Conservation (phyloP, 2,888 invertebrate genomes). For the Ichneumoninae sp. region DNA sequence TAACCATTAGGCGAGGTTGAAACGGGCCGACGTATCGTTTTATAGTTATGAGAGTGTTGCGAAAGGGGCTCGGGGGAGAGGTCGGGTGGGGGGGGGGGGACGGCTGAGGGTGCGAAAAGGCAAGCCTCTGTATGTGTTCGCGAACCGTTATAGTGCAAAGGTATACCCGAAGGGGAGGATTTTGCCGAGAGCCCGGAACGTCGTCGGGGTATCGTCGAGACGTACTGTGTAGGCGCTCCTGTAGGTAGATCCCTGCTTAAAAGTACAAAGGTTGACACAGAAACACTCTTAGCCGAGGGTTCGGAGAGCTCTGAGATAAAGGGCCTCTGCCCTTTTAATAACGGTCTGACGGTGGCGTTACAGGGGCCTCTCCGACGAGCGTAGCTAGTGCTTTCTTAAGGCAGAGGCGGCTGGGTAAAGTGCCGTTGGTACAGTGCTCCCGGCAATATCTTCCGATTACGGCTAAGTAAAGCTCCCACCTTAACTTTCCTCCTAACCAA, state of each 20-base stretch:
- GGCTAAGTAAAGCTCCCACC: conserved; percentile 82
- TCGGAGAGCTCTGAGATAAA: conserved; percentile 77
- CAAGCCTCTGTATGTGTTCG: conserved; percentile 39
- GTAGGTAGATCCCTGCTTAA: conserved; percentile 81
- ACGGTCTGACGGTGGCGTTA: conserved; percentile 79
- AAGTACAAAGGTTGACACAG: conserved; percentile 84
- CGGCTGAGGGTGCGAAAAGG: neutral
- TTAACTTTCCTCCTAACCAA: conserved; percentile 66
- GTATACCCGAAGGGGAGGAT: conserved; percentile 28
- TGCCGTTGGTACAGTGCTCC: conserved; percentile 82
- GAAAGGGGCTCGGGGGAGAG: conserved; percentile 18
- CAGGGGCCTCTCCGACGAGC: conserved; percentile 71
- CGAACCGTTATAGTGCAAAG: conserved; percentile 31
- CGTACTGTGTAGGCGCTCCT: conserved; percentile 71
- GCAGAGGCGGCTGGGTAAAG: conserved; percentile 80
- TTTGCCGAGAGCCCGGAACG: conserved; percentile 53
- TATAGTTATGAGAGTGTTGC: conserved; percentile 61
- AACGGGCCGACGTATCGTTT: conserved; percentile 61
- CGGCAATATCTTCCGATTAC: conserved; percentile 84
- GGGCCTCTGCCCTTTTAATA: conserved; percentile 82
- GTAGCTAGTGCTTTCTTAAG: conserved; percentile 82
- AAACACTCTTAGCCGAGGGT: conserved; percentile 81
- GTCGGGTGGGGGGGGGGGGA: neutral
- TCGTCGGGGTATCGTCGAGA: conserved; percentile 70
- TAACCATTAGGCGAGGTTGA: conserved; percentile 62